Evolutionary conservation across 2,113 vertebrate genomes (phyloP).

Genomic region (Tachycineta bicolor): DNA sequence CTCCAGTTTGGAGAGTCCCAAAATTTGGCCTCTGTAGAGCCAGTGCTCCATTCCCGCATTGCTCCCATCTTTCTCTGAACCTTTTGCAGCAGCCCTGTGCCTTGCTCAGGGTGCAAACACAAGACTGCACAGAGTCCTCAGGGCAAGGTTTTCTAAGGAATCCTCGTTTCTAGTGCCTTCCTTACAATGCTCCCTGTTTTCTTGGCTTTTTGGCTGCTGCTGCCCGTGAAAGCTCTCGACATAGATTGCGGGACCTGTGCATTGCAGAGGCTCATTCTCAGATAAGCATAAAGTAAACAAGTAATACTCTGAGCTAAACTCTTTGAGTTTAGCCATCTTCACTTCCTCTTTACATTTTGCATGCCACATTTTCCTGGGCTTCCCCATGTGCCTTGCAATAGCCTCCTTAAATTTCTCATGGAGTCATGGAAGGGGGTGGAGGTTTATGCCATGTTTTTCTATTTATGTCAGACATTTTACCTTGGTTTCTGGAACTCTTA

Average conservation of each 20-base stretch:
- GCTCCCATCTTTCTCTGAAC: background rate
- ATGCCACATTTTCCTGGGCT: background rate
- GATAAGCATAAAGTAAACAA: rapidly evolving
- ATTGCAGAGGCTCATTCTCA: background rate
- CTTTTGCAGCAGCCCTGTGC: rapidly evolving
- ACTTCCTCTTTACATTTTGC: background rate
- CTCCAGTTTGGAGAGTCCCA: background rate
- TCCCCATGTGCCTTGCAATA: background rate
- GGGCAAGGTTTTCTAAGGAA: background rate
- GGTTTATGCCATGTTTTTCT: background rate
- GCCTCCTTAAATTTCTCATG: background rate
- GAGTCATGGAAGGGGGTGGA: background rate
- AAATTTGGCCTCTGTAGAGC: background rate
- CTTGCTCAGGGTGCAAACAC: background rate
- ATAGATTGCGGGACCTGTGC: rapidly evolving
- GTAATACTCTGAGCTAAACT: background rate
- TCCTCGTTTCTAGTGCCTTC: background rate
- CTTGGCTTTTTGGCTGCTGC: background rate
- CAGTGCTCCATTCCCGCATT: rapidly evolving
- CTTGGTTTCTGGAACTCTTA: background rate
- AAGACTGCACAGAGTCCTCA: background rate
- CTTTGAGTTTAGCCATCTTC: rapidly evolving
- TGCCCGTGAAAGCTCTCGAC: rapidly evolving
- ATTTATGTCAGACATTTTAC: background rate
- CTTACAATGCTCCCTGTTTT: rapidly evolving